phyloP scores from a whole-genome alignment of 1,140 invertebrate genomes.

The Brachionus sp. region DNA sequence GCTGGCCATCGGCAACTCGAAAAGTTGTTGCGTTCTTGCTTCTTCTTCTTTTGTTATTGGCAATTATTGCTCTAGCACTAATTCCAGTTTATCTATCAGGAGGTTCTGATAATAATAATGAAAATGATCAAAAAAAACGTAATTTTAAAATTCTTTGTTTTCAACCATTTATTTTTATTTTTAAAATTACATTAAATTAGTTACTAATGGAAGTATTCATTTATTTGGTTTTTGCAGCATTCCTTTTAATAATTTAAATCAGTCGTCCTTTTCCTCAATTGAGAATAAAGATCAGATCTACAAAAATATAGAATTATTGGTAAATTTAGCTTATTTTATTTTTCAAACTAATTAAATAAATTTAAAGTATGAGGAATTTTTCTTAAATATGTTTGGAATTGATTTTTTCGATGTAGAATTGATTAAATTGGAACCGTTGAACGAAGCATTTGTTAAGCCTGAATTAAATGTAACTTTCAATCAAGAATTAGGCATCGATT shows the following conservation, averaged over 20 bases:
- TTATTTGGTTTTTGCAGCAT: not conserved
- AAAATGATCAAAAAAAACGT: not conserved
- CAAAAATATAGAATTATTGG: not conserved
- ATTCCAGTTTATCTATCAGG: not conserved
- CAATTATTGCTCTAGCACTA: not conserved
- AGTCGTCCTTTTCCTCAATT: not conserved
- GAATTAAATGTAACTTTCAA: not conserved
- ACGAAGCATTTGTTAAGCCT: not conserved
- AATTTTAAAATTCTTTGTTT: not conserved
- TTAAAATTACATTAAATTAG: not conserved
- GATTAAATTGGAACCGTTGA: not conserved
- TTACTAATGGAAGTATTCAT: not conserved
- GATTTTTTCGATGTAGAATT: not conserved
- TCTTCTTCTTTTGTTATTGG: not conserved
- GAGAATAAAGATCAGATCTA: not conserved
- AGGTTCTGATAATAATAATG: not conserved
- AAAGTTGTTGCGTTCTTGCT: not conserved
- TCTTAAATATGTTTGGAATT: not conserved
- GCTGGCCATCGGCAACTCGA: not conserved
- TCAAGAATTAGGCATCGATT: not conserved
- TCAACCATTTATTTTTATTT: not conserved
- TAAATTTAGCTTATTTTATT: not conserved
- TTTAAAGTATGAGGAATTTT: not conserved
- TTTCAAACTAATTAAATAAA: too few relatives aligned
- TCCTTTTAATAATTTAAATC: not conserved